Evolutionary conservation across 2,888 invertebrate genomes (phyloP), one percentile per base, ranked within the genome.

Genomic region (Callimorpha dominula): DNA sequence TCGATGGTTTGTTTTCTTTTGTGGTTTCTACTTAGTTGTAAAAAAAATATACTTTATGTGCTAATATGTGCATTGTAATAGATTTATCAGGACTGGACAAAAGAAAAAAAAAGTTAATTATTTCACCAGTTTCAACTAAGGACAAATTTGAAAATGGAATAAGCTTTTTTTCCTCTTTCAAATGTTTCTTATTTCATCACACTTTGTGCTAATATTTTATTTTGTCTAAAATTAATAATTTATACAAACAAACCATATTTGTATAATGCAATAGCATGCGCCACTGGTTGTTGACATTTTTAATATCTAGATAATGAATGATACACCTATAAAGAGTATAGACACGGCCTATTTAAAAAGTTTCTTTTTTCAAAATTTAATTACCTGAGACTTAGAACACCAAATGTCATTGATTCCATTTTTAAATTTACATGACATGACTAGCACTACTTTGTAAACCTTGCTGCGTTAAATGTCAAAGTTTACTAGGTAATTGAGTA

Each of bases 211-310:
- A 60, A 69, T 63, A 69, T 43, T 67, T 68, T 20, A 40, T 74
- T 79, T 77, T 75, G 82, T 80, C 79, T 81, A 70, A 77, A 75
- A 83, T 78, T 85, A 78, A 82, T 84, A 77, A 81, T 80, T 80
- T 74, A 79, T 76, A 68, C 72, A 83, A 82, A 81, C 85, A 85
- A 80, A 78, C 78, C 82, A 80, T 93, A 91, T 93, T 93, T 93
- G 87, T 86, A 81, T 84, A 92, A 89, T 90, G 91, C 88, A 92
- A 92, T 89, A 89, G 91, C 93, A 92, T 92, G 93, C 88, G 93
- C 91, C 89, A 87, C 90, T 87, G 87, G 88, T 64, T 88, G 86
- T 85, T 87, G 75, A 80, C 83, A 68, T 65, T 77, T 79, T 81
- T 82, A 81, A 78, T 78, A 80, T 73, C 77, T 76, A 81, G 85